A percentile compares a stretch with the other conserved stretches of the same genome.
Evolutionary conservation across 2,797 vertebrate species (phyloP).

Genomic region (Dendrocincla fuliginosa): DNA sequence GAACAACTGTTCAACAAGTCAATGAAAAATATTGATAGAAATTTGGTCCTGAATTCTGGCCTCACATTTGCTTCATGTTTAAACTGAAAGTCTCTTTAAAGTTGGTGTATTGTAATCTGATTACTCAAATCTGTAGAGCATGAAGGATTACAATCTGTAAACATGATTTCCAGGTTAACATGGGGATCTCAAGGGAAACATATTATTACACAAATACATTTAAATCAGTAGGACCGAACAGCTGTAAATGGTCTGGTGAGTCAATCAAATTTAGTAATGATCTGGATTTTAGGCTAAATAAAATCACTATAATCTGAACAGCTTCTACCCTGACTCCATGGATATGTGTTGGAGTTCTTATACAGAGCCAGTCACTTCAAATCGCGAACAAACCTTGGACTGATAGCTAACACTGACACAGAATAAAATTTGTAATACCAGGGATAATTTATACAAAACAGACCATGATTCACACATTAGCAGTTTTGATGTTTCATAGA

Average conservation of each 20-base stretch:
- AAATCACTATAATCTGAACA: not conserved
- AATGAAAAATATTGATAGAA: not conserved
- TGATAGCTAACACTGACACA: not conserved
- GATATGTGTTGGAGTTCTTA: not conserved
- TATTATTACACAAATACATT: not conserved
- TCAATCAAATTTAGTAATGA: not conserved
- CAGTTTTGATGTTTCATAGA: not conserved
- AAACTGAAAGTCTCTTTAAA: not conserved
- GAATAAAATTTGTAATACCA: not conserved
- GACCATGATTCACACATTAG: not conserved
- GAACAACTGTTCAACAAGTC: not conserved
- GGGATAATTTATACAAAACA: not conserved
- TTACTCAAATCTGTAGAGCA: not conserved
- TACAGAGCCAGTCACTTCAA: not conserved
- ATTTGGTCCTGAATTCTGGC: not conserved
- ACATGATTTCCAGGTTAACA: not conserved
- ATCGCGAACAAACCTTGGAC: not conserved
- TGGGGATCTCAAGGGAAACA: not conserved
- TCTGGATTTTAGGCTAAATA: not conserved
- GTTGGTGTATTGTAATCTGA: not conserved
- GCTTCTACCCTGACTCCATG: not conserved
- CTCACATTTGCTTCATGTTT: not conserved
- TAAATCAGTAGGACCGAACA: not conserved
- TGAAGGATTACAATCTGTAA: conserved; percentile 29
- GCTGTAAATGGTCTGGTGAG: not conserved